Evolutionary conservation across 2,113 vertebrate genomes (phyloP).

Genomic region (Picathartes gymnocephalus): DNA sequence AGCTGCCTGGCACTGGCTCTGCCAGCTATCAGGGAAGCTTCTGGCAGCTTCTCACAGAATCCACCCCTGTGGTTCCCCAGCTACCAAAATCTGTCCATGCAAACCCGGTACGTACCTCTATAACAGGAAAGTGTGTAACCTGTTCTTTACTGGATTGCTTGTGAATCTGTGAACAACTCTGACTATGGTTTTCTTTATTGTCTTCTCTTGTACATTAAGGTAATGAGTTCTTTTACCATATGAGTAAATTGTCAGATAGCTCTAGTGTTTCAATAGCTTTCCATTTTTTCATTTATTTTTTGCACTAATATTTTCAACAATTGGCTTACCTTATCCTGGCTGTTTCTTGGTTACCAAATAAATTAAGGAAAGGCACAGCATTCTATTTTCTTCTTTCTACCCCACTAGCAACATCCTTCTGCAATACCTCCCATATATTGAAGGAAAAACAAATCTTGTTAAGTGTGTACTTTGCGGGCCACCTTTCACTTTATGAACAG

Average conservation of each 20-base stretch:
- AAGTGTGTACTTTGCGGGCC: not conserved
- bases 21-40: not conserved
- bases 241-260: not conserved
- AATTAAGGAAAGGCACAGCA: not conserved
- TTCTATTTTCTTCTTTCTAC: not conserved
- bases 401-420: not conserved
- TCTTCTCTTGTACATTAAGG: not conserved
- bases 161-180: not conserved
- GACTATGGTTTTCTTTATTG: not conserved
- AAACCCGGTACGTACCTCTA: not conserved
- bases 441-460: not conserved
- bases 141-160: not conserved
- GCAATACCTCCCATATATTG: not conserved
- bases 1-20: not conserved
- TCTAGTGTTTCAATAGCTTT: not conserved
- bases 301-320: not conserved
- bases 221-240: not conserved
- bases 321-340: not conserved
- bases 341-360: not conserved
- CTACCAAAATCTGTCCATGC: not conserved
- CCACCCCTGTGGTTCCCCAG: fast-evolving
- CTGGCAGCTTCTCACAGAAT: not conserved
- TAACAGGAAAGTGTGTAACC: not conserved
- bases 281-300: not conserved
- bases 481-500: not conserved